phyloP scores from a whole-genome alignment of 2,888 invertebrate genomes.

The Cristatella mucedo region DNA sequence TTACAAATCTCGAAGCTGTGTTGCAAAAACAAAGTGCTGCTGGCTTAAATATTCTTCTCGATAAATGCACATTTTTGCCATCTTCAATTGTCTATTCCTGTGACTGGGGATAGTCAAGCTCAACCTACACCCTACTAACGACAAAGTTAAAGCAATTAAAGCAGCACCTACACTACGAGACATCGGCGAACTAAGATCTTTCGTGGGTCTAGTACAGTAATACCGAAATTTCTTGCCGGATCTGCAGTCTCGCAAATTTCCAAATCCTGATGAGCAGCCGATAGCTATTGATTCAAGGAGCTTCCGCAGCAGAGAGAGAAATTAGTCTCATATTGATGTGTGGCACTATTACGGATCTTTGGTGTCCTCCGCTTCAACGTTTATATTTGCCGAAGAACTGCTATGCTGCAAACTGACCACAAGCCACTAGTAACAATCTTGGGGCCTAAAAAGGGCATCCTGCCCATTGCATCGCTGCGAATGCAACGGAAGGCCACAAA shows the following conservation, averaged over 20 bases:
- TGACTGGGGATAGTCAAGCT: constrained; percentile 1
- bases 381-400: constrained; percentile 36
- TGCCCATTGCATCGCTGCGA: constrained; percentile 20
- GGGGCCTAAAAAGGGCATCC: constrained; percentile 20
- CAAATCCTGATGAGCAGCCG: constrained; percentile 22
- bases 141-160: constrained; percentile 10
- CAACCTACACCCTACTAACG: constrained; percentile 5
- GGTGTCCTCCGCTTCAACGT: constrained; percentile 34
- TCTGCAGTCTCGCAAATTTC: constrained; percentile 6
- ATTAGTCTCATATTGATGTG: constrained; percentile 34
- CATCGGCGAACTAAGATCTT: neutral
- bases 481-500: constrained; percentile 21
- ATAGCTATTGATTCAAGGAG: constrained; percentile 36
- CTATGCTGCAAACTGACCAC: no score
- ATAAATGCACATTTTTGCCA: constrained; percentile 9
- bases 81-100: neutral
- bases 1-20: neutral
- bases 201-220: neutral
- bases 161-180: neutral
- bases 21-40: constrained; percentile 4
- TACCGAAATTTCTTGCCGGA: constrained; percentile 2
- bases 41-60: constrained; percentile 1
- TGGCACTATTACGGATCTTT: constrained; percentile 33
- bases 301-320: constrained; percentile 31
- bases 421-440: no score